Base-by-base conservation (phyloP, 2,113 vertebrate species). In the Vanacampus margaritifer region DNA sequence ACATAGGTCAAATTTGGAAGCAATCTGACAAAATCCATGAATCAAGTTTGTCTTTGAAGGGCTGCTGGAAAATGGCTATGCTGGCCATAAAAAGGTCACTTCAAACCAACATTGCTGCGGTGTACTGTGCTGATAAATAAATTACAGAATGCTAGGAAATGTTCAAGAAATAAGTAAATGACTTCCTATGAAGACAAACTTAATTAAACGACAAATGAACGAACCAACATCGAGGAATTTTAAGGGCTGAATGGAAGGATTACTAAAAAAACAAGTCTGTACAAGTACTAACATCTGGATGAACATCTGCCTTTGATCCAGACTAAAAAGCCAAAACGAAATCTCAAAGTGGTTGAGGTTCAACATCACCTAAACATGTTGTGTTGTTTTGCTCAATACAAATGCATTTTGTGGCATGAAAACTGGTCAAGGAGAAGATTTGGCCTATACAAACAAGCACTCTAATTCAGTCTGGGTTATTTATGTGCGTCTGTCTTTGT, bases 401-500 rank as follows among this genome's bases (percentile, higher is more conserved):
- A 46, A 46, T 6, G 45, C 45, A 46, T 46, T 17, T 46, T 46
- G 7, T 23, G 48, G 7, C 19, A 51, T 21, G 1, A n/a, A 53
- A 56, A 54, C 5, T 13, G 9, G 24, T 54, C 23, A 11, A 23
- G 23, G 24, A 54, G 51, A 26, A 14, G 5, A 56, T 28, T 32
- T 14, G 53, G 67, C 72, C 58, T 39, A 75, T 68, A 68, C 69
- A 79, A 76, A 69, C 75, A 80, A 69, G 62, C 54, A 68, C 57
- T 64, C 17, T 16, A 8, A 23, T 73, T 72, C 69, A 83, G 61
- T 71, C n/a, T 13, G 8, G 39, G 57, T 76, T 79, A 80, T 79
- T 79, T 76, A 81, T 75, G 68, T 75, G 46, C n/a, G 32, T 48
- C 36, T 36, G 41, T 57, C 19, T 41, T 51, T 51, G 21, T 51